Conservation (phyloP, 2,113 vertebrate genomes). For the Petrocephalus zakoni region DNA sequence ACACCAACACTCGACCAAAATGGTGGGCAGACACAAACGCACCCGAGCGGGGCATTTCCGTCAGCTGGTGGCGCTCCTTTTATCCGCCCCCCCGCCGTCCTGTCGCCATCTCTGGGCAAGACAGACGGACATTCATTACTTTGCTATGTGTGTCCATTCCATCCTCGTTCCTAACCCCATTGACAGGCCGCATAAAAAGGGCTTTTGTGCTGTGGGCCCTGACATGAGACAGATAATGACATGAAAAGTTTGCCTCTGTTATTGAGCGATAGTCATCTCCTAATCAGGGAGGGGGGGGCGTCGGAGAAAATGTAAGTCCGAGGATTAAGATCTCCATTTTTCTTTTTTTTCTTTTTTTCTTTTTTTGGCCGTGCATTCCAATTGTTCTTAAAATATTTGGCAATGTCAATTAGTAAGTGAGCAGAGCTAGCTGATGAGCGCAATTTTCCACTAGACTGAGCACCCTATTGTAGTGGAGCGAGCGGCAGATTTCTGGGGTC, state of each 20-base stretch:
- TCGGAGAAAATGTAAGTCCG: constrained; percentile 76
- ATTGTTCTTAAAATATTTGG: constrained; percentile 99
- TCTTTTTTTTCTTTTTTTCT: constrained; percentile 96
- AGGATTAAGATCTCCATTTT: constrained; percentile 96
- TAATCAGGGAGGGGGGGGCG: constrained; percentile 42
- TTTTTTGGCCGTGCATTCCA: constrained; percentile 99
- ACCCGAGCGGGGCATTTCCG: constrained; percentile 10
- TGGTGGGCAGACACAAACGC: neutral
- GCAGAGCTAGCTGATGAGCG: constrained; percentile 99
- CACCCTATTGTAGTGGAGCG: constrained; percentile 99
- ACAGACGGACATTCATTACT: constrained; percentile 50
- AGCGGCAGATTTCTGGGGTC: constrained; percentile 99
- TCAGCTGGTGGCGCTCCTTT: constrained; percentile 56
- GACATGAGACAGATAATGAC: constrained; percentile 71
- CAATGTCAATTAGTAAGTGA: constrained; percentile 99
- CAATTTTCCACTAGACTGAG: constrained; percentile 99
- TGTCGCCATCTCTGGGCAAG: constrained; percentile 23
- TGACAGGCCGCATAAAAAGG: constrained; percentile 75
- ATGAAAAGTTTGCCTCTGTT: constrained; percentile 65
- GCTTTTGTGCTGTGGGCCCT: constrained; percentile 71
- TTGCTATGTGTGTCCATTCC: constrained; percentile 53
- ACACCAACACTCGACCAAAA: constrained; percentile 9
- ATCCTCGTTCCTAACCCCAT: constrained; percentile 67
- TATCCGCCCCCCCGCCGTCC: constrained; percentile 11
- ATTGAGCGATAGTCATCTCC: constrained; percentile 61